A percentile compares a stretch with the other conserved stretches of the same genome.
Evolutionary conservation across 2,888 invertebrate genomes (phyloP).

Genomic region (Mayetiola destructor): DNA sequence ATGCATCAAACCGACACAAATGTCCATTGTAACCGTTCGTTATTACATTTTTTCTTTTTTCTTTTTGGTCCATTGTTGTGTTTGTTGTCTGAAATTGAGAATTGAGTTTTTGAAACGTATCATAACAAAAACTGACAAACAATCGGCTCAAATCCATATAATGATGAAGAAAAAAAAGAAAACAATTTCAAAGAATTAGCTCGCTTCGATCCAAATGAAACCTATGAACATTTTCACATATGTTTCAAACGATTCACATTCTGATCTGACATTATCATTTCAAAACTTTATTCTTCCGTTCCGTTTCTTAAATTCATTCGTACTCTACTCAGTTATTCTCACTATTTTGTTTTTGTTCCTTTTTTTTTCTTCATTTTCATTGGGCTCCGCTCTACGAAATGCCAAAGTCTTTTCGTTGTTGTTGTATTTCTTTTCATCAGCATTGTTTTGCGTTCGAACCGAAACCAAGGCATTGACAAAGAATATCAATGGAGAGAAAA

Average conservation of each 20-base stretch:
- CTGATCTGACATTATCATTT: background rate
- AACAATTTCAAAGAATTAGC: background rate
- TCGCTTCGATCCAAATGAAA: background rate
- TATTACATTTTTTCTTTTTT: background rate
- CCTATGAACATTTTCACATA: background rate
- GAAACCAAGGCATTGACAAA: background rate
- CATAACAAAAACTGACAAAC: background rate
- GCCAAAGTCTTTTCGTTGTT: no score
- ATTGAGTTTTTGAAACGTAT: no score
- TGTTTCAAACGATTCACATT: background rate
- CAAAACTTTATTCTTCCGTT: background rate
- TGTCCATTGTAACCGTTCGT: no score
- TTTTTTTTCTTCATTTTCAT: background rate
- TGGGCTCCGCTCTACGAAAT: background rate
- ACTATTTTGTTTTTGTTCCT: background rate
- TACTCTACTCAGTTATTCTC: conserved; percentile 6
- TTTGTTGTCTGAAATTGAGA: background rate
- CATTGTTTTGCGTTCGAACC: no score
- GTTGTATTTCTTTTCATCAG: no score
- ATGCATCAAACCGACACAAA: background rate
- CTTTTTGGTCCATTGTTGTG: background rate
- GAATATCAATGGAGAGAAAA: background rate
- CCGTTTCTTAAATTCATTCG: conserved; percentile 4
- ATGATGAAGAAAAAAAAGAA: background rate
- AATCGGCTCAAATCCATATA: background rate